Evolutionary conservation across 2,888 invertebrate species (phyloP).

Genomic region (Plebejus melissa): DNA sequence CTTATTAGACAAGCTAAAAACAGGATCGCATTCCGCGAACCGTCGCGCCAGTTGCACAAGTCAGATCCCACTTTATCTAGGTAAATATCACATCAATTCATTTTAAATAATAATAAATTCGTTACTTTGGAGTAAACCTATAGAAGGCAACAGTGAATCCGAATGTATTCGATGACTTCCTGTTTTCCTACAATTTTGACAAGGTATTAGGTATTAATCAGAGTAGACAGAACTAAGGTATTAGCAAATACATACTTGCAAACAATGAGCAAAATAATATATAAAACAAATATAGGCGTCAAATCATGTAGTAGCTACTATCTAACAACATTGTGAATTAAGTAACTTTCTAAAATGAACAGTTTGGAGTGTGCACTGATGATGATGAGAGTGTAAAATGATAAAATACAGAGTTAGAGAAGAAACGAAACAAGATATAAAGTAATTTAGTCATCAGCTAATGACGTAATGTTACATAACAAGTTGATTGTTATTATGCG

Average conservation of each 20-base stretch:
- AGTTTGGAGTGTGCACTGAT: too few relatives aligned
- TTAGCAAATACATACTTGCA: not conserved
- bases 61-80: conserved; percentile 37
- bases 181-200: not conserved
- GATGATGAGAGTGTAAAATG: not conserved
- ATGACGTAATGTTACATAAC: conserved; percentile 10
- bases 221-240: too few relatives aligned
- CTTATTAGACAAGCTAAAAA: conserved; percentile 62
- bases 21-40: conserved; percentile 48
- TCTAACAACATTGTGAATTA: not conserved
- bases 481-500: not conserved
- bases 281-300: not conserved
- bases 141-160: not conserved
- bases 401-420: not conserved
- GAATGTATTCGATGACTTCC: not conserved
- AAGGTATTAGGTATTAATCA: too few relatives aligned
- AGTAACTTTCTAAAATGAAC: not conserved
- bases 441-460: not conserved
- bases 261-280: not conserved
- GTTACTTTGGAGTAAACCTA: not conserved
- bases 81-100: conserved; percentile 39
- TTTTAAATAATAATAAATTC: not conserved
- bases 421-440: not conserved
- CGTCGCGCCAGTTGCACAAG: conserved; percentile 43
- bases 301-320: not conserved